A percentile compares a stretch with the other conserved stretches of the same genome.
Evolutionary conservation across 2,797 vertebrate genomes (phyloP).

Genomic region (Lepilemur ruficaudatus): DNA sequence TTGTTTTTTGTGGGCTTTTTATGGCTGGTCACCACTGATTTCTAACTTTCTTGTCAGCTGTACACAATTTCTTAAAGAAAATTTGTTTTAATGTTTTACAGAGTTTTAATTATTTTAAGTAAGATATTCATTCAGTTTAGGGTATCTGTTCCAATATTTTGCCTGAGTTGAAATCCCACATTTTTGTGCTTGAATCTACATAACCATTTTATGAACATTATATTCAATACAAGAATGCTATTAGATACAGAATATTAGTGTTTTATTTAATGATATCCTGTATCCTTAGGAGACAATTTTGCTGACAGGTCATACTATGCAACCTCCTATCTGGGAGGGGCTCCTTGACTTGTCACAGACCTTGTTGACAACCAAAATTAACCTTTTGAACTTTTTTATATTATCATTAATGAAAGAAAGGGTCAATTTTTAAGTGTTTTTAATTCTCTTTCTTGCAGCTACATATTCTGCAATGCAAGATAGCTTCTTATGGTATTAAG

Average conservation of each 20-base stretch:
- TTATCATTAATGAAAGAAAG: background rate
- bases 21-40: background rate
- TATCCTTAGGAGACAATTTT: background rate
- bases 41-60: background rate
- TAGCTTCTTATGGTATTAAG: background rate
- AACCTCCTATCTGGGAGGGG: background rate
- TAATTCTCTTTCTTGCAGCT: background rate
- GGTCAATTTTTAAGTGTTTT: background rate
- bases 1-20: background rate
- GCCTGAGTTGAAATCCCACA: background rate
- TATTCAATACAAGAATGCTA: background rate
- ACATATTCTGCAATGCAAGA: background rate
- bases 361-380: background rate
- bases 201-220: background rate
- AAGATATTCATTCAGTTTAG: background rate
- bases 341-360: background rate
- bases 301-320: background rate
- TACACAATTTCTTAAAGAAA: background rate
- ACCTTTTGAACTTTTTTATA: background rate
- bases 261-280: background rate
- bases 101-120: conserved; percentile 8
- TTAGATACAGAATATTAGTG: background rate
- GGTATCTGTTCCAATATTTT: background rate
- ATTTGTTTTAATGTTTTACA: background rate
- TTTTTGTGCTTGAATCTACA: background rate